Base-by-base conservation (phyloP, 2,113 vertebrate genomes). In the Lethenteron reissneri region DNA sequence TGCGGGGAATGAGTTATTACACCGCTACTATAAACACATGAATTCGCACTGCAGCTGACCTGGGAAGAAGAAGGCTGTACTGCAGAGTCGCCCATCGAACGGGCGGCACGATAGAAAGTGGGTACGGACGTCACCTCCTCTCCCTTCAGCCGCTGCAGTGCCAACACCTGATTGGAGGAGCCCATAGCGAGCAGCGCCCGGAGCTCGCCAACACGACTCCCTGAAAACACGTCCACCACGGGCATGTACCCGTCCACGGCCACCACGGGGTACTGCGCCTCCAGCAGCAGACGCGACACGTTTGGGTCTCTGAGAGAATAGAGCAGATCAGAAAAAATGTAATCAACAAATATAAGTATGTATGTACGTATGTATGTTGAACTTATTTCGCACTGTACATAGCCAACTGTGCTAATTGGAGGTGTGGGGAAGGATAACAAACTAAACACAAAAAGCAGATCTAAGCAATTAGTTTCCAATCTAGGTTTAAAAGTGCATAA, bases 121-220 rank as follows among this genome's bases (percentile, higher is more conserved):
- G 79, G 71, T 11, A 76, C 75, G 0, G 68, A 71, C 12, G 9
- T 15, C 60, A 77, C 80, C 41, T 85, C 84, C n/a, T 83, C 84
- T 25, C 77, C 80, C 74, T 84, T 87, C 1, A 85, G 77, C 57
- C 82, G 84, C 64, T 95, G 92, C 11, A 99, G 76, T 3, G 86
- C 78, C 70, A 77, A 72, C 3, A 97, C 83, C 72, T 99, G 94
- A 57, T 85, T 81, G 1, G 85, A 84, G 10, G 77, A 84, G 1
- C 94, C 94, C 85, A 99, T 88, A 0, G 91, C 91, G 77, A 99
- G 75, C 72, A 87, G 57, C 13, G 95, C 89, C 71, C 83, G 80
- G 25, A 99, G 86, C 73, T 77, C 84, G 56, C 94, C 94, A 1
- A 80, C 82, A 4, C 78, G 82, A 60, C 72, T 79, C 60, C 89